A percentile compares a stretch with the other conserved stretches of the same genome.
Evolutionary conservation across 2,797 vertebrate genomes (phyloP).

Genomic region (Danio aesculapii): DNA sequence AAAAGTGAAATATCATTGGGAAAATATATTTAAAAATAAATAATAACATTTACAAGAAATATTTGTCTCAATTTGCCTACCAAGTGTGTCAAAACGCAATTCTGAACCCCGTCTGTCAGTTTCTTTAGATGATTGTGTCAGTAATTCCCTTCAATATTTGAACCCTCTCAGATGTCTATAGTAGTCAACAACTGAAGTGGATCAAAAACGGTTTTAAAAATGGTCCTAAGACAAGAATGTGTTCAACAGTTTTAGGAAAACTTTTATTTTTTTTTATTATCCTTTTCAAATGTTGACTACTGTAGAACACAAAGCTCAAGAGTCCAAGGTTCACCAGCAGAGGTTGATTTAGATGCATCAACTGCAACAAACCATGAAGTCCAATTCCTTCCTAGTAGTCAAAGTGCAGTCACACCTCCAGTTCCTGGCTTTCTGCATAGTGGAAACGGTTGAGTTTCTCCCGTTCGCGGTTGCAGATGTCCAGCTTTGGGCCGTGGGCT

Average conservation of each 20-base stretch:
- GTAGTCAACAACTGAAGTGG: too few species aligned
- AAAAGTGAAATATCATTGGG: slow-evolving; percentile 1
- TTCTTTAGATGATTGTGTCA: background rate
- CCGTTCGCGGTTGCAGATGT: slow-evolving; percentile 84
- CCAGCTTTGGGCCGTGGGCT: slow-evolving; percentile 73
- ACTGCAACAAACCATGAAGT: background rate
- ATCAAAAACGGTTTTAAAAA: too few species aligned
- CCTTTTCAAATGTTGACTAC: too few species aligned
- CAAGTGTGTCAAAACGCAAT: background rate
- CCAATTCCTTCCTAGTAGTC: slow-evolving; percentile 44
- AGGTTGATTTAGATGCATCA: slow-evolving; percentile 30
- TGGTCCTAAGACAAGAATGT: too few species aligned
- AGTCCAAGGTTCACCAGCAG: slow-evolving; percentile 45
- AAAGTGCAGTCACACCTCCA: slow-evolving; percentile 75
- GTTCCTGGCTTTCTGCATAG: slow-evolving; percentile 74
- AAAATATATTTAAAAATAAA: background rate
- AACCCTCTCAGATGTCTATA: slow-evolving; percentile 11
- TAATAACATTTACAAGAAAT: background rate
- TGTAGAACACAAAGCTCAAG: background rate
- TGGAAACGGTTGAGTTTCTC: slow-evolving; percentile 85
- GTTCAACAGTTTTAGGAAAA: too few species aligned
- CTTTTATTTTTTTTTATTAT: too few species aligned
- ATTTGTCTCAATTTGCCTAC: background rate
- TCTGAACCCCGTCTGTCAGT: slow-evolving; percentile 13
- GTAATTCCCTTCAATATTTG: background rate